Evolutionary conservation across 2,888 invertebrate genomes (phyloP).

Genomic region (Chrysodeixis includens): DNA sequence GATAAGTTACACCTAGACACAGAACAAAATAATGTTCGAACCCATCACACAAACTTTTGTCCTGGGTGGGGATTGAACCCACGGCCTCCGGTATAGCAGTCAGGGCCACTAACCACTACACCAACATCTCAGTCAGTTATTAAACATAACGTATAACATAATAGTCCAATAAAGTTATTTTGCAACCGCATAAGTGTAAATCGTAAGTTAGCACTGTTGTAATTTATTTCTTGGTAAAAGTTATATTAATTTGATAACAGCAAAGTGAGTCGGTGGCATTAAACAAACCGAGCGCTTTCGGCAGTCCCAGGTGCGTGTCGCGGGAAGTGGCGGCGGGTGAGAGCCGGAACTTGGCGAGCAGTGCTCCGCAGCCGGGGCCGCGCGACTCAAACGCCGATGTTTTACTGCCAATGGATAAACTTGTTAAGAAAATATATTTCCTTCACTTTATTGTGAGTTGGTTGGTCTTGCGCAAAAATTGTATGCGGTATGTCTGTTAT

Average conservation of each 20-base stretch:
- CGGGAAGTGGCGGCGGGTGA: slow-evolving; percentile 9
- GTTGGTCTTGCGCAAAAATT: not conserved
- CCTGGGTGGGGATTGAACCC: no score
- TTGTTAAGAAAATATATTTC: slow-evolving; percentile 28
- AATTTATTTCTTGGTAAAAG: no score
- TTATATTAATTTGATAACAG: not conserved
- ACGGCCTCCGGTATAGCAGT: no score
- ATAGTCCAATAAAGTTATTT: no score
- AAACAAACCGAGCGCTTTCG: slow-evolving; percentile 3
- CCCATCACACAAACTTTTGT: no score
- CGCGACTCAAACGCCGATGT: slow-evolving; percentile 23
- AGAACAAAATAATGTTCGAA: no score
- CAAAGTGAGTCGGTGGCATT: not conserved
- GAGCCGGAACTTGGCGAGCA: slow-evolving; percentile 27
- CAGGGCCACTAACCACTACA: no score
- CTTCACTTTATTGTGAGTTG: slow-evolving; percentile 12
- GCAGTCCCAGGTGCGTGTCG: slow-evolving; percentile 30
- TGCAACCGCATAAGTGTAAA: not conserved
- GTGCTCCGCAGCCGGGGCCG: not conserved
- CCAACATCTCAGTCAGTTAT: no score
- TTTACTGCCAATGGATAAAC: slow-evolving; percentile 42
- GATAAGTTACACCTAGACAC: no score
- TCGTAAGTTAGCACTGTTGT: no score
- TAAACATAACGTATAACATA: no score
- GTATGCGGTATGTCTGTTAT: not conserved